Conservation (phyloP, 2,113 vertebrate species). For the Odontesthes bonariensis region DNA sequence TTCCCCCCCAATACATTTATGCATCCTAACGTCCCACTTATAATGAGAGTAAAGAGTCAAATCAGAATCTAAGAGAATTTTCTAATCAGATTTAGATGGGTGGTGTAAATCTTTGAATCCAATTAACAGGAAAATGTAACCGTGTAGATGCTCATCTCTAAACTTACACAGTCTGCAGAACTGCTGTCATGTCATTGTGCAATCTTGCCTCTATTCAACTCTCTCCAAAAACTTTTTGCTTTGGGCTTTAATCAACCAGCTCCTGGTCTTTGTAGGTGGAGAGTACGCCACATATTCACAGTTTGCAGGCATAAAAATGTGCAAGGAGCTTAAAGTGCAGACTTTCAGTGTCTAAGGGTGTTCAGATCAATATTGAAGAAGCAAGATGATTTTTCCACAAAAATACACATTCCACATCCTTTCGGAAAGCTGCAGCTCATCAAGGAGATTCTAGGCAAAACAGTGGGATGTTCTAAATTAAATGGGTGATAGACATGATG, state of each 20-base stretch:
- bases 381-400: neutral
- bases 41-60: neutral
- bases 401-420: neutral
- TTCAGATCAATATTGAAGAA: neutral
- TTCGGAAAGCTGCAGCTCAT: neutral
- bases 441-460: neutral
- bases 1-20: too few relatives aligned
- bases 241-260: neutral
- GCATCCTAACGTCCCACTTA: too few relatives aligned
- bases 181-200: neutral
- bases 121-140: too few relatives aligned
- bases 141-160: too few relatives aligned
- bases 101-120: too few relatives aligned
- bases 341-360: neutral
- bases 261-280: neutral
- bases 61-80: too few relatives aligned
- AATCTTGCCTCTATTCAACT: neutral
- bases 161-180: neutral
- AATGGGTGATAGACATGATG: too few relatives aligned
- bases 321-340: neutral
- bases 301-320: neutral
- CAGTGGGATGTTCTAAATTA: neutral
- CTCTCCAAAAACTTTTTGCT: neutral
- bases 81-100: too few relatives aligned
- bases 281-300: neutral